Base-by-base conservation (phyloP, 2,888 invertebrate genomes). In the Oegoconia quadripuncta region DNA sequence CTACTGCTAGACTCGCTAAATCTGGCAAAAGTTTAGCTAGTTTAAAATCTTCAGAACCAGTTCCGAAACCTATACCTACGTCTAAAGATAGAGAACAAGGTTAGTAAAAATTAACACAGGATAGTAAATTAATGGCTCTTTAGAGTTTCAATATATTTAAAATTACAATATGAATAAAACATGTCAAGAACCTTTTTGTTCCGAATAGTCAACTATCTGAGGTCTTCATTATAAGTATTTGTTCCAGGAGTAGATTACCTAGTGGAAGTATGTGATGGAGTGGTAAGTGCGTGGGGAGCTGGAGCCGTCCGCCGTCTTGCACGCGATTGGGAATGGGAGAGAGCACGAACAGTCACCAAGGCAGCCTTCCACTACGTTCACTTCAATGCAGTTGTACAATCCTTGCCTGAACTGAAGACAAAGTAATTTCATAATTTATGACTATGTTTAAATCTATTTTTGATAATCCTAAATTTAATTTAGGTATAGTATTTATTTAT, bases 281-380 rank as follows among this genome's bases (percentile, higher is more conserved):
- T 93, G 52, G 89, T 96, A 15, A 96, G 95, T 66, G 91, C 96
- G 16, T 96, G 95, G 83, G 96, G 96, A 0, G 93, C 95, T 56
- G 95, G 95, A n/a, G 95, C 96, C 1, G 87, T 96, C 18, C 90
- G 94, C 23, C 94, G 93, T 52, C 90, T 96, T 28, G 93, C 95
- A 55, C 91, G 93, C 47, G 90, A 92, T 44, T 96, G 95, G 96
- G 95, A 92, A 69, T 89, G 90, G 60, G 89, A 91, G 42, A 93
- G 93, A 70, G 93, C 95, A 3, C 90, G 91, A 36, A 92, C 94
- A 44, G 96, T 96, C 11, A 93, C 91, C 31, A 91, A 92, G 7
- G 92, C 95, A 35, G 95, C 96, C 59, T 97, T 96, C 67, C 95
- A 95, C 77, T 96, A 96, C 67, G 93, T 95, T 29, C 94, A 95